Base-by-base conservation (phyloP, 2,113 vertebrate genomes). In the Lanius ludovicianus region DNA sequence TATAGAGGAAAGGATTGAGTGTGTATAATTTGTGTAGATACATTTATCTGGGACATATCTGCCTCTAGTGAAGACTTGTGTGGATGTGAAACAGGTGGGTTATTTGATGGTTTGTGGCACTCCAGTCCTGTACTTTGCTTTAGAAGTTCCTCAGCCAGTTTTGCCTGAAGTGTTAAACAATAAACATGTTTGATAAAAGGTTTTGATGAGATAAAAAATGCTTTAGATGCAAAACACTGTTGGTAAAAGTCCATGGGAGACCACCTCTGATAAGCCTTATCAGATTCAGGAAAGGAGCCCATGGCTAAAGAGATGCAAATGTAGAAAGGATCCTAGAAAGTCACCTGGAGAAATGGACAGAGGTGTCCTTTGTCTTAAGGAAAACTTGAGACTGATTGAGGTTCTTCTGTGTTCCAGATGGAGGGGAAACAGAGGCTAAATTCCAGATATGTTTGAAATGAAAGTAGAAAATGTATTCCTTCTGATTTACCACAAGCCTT, bases 1-100 rank as follows among this genome's bases (percentile, higher is more conserved):
- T 9, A 3, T 2, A 28, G 31, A 80, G 41, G 13, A 28, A 87
- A 75, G 15, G 10, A 7, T 7, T 28, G 24, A 37, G 6, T 35
- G 3, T 6, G 3, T 25, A 1, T 12, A 0, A 37, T 41, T 7
- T 50, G 10, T 37, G 15, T 9, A 2, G 3, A 7, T 18, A 6
- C 6, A 1, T 16, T 5, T 18, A 11, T 28, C 12, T 94, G 35
- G 56, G 53, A 60, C 35, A 35, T 50, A 28, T 3, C 78, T 55
- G n/a, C 55, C 23, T 1, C 21, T 23, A 44, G 4, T 33, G 65
- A 64, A 18, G 18, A 15, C 6, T 42, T 22, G 7, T 63, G 62
- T 71, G 53, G 23, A 4, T 76, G 56, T 82, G 52, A 68, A 83
- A 8, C 6, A 27, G 15, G 17, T 27, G 31, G 13, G 25, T 30